Conservation (phyloP, 2,888 invertebrate genomes). For the Barypeithes pellucidus region DNA sequence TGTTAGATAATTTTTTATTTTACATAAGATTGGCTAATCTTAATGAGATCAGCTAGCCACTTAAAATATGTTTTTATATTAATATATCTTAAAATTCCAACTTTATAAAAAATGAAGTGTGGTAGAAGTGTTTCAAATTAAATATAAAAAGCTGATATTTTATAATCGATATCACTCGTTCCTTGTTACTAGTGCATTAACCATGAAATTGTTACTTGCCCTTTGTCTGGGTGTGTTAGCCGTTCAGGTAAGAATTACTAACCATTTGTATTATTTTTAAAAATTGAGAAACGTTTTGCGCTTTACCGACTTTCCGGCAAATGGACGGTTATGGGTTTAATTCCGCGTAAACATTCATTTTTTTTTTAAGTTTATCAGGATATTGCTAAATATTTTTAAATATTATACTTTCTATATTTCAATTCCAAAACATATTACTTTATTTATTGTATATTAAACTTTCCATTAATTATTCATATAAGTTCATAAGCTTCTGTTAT, state of each 20-base stretch:
- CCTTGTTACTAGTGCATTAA: not conserved
- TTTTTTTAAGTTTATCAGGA: no score
- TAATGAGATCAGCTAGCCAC: not conserved
- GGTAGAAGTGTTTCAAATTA: not conserved
- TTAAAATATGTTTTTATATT: not conserved
- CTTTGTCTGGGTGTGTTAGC: constrained; percentile 5
- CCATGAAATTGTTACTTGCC: not conserved
- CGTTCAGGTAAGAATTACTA: constrained; percentile 8
- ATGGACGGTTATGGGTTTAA: no score
- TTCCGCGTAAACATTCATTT: no score
- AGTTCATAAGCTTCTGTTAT: no score
- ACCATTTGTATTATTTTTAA: no score
- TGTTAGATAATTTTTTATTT: constrained; percentile 1
- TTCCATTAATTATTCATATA: no score
- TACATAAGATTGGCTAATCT: not conserved
- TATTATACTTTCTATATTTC: no score
- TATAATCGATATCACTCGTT: constrained; percentile 4
- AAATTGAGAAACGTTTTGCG: no score
- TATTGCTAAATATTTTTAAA: no score
- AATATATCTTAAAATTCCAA: not conserved
- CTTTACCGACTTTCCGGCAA: no score
- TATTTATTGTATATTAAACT: no score
- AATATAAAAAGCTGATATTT: not conserved
- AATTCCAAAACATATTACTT: no score
- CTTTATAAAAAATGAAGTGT: not conserved